These are phyloP conservation scores for Myrmecophaga tridactyla DNA, from an alignment of 2,113 vertebrate genomes.

Conservation along the genomic window DNA sequence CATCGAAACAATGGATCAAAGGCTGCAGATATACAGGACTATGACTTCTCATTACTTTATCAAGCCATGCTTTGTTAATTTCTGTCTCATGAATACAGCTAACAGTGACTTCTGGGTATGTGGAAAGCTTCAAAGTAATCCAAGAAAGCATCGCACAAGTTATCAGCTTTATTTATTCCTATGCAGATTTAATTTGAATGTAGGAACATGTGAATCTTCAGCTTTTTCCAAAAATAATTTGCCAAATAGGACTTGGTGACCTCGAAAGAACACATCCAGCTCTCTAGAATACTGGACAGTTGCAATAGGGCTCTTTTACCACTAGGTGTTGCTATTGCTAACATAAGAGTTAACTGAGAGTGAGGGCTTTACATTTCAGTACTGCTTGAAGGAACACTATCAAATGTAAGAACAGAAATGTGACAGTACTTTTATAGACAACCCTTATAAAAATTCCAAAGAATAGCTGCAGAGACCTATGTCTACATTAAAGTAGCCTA, in stretches of 20 bases:
- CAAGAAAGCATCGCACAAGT: neutral
- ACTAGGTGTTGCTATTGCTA: slow-evolving; percentile 65
- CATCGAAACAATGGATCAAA: neutral
- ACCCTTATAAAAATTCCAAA: neutral
- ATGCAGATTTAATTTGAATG: neutral
- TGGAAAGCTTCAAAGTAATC: slow-evolving; percentile 7
- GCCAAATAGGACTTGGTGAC: neutral
- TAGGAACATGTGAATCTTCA: neutral
- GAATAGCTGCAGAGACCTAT: neutral
- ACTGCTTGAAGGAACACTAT: neutral
- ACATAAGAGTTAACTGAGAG: slow-evolving; percentile 3
- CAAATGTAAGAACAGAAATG: neutral
- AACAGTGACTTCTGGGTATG: neutral
- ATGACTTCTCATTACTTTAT: neutral
- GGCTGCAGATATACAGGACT: neutral
- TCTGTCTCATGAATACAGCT: neutral
- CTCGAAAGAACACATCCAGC: neutral
- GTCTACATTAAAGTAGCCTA: neutral
- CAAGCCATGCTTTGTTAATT: neutral
- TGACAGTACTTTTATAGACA: neutral
- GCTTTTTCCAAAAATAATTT: neutral
- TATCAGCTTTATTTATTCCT: neutral
- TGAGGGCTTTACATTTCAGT: neutral
- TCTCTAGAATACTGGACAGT: neutral
- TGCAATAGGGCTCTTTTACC: neutral